Percentiles rank a stretch among this genome's conserved stretches.
These are phyloP conservation scores for Daphoenositta chrysoptera DNA, from an alignment of 2,113 vertebrate species.

Conservation along the genomic window DNA sequence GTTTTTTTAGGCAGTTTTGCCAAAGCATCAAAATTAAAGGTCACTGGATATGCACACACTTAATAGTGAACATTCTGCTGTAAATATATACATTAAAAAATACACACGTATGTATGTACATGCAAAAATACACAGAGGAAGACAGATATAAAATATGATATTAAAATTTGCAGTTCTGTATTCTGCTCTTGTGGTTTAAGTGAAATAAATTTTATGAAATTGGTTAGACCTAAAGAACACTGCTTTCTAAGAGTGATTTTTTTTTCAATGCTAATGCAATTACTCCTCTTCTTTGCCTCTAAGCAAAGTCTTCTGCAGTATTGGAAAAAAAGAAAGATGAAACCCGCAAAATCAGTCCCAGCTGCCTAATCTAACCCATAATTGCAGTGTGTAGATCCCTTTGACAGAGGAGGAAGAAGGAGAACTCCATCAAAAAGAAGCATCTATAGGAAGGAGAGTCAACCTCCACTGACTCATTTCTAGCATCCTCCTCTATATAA, in stretches of 20 bases:
- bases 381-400: not conserved
- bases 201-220: not conserved
- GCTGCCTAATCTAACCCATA: not conserved
- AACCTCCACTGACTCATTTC: not conserved
- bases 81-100: not conserved
- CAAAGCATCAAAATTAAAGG: not conserved
- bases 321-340: not conserved
- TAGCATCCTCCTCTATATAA: not conserved
- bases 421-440: not conserved
- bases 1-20: not conserved
- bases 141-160: not conserved
- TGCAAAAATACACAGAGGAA: not conserved
- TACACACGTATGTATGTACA: not conserved
- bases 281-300: not conserved
- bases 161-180: not conserved
- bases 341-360: not conserved
- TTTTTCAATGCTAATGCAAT: conserved; percentile 8
- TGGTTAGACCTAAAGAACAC: not conserved
- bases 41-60: not conserved
- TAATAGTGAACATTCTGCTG: not conserved
- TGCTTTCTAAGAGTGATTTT: not conserved
- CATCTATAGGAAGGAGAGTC: not conserved
- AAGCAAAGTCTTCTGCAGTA: not conserved
- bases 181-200: not conserved
- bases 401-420: not conserved